A percentile compares a stretch with the other conserved stretches of the same genome.
These are phyloP conservation scores for Cantharis rustica DNA, from an alignment of 2,888 invertebrate species.

Conservation along the genomic window DNA sequence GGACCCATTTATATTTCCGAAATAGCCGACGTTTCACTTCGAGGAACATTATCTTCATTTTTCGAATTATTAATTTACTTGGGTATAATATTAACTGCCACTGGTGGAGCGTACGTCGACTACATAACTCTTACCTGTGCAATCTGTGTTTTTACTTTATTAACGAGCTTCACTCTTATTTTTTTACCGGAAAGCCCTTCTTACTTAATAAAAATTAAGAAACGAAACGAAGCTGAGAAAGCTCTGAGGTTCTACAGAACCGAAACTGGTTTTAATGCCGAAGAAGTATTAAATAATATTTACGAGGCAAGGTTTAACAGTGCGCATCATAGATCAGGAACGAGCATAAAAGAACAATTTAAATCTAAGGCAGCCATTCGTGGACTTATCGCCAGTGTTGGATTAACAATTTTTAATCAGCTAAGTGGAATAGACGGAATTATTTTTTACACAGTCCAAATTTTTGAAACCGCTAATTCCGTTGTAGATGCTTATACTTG, in stretches of 20 bases:
- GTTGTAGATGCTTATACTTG: constrained; percentile 65
- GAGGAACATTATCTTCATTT: constrained; percentile 79
- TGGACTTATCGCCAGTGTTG: constrained; percentile 72
- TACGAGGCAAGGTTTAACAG: constrained; percentile 53
- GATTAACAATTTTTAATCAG: constrained; percentile 82
- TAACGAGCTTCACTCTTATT: constrained; percentile 66
- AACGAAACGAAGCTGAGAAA: constrained; percentile 62
- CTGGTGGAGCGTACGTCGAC: constrained; percentile 67
- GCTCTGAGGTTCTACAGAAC: constrained; percentile 71
- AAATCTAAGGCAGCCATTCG: constrained; percentile 63
- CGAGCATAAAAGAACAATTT: constrained; percentile 62
- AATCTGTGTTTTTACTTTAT: constrained; percentile 65
- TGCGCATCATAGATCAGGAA: constrained; percentile 45
- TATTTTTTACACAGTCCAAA: constrained; percentile 74
- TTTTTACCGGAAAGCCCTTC: constrained; percentile 76
- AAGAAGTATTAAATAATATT: constrained; percentile 65
- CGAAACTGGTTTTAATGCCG: constrained; percentile 61
- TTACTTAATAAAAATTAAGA: constrained; percentile 64
- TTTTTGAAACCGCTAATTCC: constrained; percentile 72
- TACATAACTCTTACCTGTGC: constrained; percentile 71
- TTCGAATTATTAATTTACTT: constrained; percentile 77
- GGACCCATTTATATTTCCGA: constrained; percentile 85
- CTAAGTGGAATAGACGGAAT: constrained; percentile 79
- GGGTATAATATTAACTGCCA: constrained; percentile 76
- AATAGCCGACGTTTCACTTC: constrained; percentile 75